Evolutionary conservation across 2,797 vertebrate species (phyloP).

Genomic region (Adelosebastes latens): DNA sequence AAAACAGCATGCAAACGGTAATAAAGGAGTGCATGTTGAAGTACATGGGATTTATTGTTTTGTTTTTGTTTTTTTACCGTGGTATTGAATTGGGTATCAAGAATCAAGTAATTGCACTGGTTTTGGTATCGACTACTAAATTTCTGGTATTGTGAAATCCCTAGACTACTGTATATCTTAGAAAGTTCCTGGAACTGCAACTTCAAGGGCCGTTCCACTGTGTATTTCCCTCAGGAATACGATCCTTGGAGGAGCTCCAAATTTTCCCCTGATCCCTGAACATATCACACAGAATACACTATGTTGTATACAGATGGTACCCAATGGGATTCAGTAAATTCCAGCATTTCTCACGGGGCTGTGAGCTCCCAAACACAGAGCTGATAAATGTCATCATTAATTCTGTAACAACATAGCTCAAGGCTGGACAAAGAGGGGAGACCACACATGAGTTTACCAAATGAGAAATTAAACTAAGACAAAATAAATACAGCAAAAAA

Average conservation of each 20-base stretch:
- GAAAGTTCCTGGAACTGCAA: not conserved
- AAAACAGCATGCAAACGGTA: not conserved
- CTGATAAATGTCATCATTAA: not conserved
- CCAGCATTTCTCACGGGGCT: not conserved
- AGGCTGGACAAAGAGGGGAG: not conserved
- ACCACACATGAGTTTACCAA: not conserved
- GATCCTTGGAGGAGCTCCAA: constrained; percentile 9
- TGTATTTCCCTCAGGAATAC: not conserved
- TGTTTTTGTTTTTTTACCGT: not conserved
- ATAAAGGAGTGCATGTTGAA: not conserved
- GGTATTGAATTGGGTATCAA: not conserved
- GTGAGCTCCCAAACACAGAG: not conserved
- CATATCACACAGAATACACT: not conserved
- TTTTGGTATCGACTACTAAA: not conserved
- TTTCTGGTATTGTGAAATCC: not conserved
- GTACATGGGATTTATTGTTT: not conserved
- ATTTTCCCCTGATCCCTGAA: constrained; percentile 5
- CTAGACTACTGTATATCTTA: not conserved
- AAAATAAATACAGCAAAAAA: not conserved
- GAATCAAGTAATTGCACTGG: too few species aligned
- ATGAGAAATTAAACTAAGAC: not conserved
- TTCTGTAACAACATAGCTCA: not conserved
- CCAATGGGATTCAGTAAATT: not conserved
- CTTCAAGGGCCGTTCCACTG: not conserved
- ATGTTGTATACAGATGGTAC: not conserved